phyloP scores from a whole-genome alignment of 2,797 vertebrate species.

The Arnoldichthys spilopterus region DNA sequence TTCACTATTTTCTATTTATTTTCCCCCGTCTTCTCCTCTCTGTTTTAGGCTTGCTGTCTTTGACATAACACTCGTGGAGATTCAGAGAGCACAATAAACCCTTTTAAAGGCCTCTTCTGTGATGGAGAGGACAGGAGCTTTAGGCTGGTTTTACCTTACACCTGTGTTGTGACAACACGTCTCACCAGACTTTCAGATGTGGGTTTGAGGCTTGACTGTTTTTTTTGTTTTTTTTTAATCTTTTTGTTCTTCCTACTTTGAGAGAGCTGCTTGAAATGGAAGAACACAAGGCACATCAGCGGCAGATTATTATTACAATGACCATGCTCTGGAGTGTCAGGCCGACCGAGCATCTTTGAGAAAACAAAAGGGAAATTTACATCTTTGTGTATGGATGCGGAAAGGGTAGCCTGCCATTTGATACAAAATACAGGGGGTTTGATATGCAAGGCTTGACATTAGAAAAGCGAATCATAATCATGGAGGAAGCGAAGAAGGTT shows the following conservation, averaged over 20 bases:
- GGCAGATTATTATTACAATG: conserved; percentile 80
- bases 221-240: conserved; percentile 65
- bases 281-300: conserved; percentile 71
- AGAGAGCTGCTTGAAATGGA: conserved; percentile 78
- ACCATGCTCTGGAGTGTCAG: conserved; percentile 76
- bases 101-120: conserved; percentile 63
- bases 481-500: conserved; percentile 46
- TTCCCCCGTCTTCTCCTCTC: neutral
- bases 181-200: conserved; percentile 73
- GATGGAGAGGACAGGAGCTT: conserved; percentile 67
- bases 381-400: conserved; percentile 60
- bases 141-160: conserved; percentile 72
- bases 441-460: conserved; percentile 70
- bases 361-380: conserved; percentile 67
- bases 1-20: neutral
- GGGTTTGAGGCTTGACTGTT: conserved; percentile 64
- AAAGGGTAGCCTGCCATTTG: conserved; percentile 63
- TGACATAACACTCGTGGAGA: conserved; percentile 9
- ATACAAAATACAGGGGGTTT: conserved; percentile 65
- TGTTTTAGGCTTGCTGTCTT: neutral
- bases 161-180: conserved; percentile 81
- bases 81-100: conserved; percentile 43
- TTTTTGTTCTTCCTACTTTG: conserved; percentile 77
- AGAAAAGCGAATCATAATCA: conserved; percentile 64
- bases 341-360: conserved; percentile 58